These are phyloP conservation scores for Larimichthys crocea DNA, from an alignment of 2,113 vertebrate species.

Conservation along the genomic window DNA sequence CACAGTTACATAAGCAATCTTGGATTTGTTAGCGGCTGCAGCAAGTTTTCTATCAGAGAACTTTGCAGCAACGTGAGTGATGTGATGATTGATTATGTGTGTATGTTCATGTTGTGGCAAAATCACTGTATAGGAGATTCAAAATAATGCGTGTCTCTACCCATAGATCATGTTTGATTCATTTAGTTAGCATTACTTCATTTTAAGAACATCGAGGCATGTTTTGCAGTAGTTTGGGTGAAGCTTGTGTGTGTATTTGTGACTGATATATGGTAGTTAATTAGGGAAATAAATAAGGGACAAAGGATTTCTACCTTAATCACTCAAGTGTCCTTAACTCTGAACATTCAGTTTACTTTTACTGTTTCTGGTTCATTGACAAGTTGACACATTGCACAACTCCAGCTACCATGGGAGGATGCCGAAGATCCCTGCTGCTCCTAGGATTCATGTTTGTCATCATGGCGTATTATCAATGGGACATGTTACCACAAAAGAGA, in stretches of 20 bases:
- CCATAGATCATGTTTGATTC: neutral
- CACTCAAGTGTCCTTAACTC: neutral
- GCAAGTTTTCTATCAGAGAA: neutral
- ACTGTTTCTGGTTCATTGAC: neutral
- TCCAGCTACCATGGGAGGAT: neutral
- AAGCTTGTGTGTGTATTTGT: neutral
- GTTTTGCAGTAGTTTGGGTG: neutral
- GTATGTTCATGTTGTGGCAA: neutral
- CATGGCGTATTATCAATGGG: neutral
- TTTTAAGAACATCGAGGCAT: neutral
- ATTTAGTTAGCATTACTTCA: neutral
- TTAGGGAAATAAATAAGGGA: neutral
- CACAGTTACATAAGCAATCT: too few species aligned
- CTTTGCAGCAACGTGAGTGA: neutral
- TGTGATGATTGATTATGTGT: neutral
- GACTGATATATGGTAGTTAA: neutral
- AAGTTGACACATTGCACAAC: neutral
- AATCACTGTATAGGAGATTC: neutral
- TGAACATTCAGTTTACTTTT: neutral
- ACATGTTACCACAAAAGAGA: neutral
- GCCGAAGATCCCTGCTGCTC: neutral
- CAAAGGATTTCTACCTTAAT: neutral
- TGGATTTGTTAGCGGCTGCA: too few species aligned
- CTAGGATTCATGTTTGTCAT: slow-evolving; percentile 7
- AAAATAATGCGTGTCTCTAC: neutral